Evolutionary conservation across 2,888 invertebrate species (phyloP).

Genomic region (Andrena fulva): DNA sequence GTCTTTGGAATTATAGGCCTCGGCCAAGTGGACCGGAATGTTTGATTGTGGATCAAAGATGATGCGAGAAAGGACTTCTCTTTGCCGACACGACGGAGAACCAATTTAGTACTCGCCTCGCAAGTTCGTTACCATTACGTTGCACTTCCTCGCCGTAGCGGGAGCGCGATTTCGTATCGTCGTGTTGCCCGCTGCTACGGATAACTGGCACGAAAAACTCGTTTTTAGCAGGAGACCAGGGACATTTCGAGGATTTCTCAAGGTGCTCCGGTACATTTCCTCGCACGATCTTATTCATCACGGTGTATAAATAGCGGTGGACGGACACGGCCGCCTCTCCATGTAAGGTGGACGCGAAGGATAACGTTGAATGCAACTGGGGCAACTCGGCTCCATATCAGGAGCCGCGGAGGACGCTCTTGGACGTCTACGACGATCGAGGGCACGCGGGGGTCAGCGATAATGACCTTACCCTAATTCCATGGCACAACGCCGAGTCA

Average conservation of each 20-base stretch:
- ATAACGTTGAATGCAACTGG: slow-evolving; percentile 79
- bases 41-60: not conserved
- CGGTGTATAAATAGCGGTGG: slow-evolving; percentile 71
- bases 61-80: not conserved
- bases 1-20: not conserved
- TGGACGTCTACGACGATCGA: slow-evolving; percentile 63
- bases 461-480: slow-evolving; percentile 81
- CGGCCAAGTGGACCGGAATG: not conserved
- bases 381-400: slow-evolving; percentile 77
- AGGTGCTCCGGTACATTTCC: slow-evolving; percentile 43
- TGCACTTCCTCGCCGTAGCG: not conserved
- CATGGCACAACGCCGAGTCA: slow-evolving; percentile 33
- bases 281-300: slow-evolving; percentile 62
- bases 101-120: not conserved
- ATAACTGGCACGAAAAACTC: slow-evolving; percentile 11
- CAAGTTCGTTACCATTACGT: not conserved
- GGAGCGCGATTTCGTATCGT: not conserved
- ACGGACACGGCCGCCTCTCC: slow-evolving; percentile 68
- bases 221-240: slow-evolving; percentile 3
- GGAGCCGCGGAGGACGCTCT: slow-evolving; percentile 76
- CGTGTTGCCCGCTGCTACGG: not conserved
- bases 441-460: slow-evolving; percentile 74
- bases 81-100: not conserved
- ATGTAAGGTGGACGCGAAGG: slow-evolving; percentile 78
- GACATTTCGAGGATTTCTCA: slow-evolving; percentile 34